Evolutionary conservation across 1,140 invertebrate genomes (phyloP), one percentile per base, ranked within the genome.

Genomic region (Drosophila ambigua): DNA sequence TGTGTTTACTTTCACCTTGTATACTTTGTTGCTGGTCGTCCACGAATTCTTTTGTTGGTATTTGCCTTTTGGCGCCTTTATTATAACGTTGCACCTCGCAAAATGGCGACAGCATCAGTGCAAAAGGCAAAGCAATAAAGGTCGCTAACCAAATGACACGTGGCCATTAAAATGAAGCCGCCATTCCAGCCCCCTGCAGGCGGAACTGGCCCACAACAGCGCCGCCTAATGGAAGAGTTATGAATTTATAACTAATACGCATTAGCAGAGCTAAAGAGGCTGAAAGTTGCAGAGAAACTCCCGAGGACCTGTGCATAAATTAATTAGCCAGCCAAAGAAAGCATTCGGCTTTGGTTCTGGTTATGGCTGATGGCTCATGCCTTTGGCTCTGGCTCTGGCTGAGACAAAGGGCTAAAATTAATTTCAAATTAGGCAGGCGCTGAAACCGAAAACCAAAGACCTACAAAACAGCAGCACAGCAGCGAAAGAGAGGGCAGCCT

Each of bases 41-140:
- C 52, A 54, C 72, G 44, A 62, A 57, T 39, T 41, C 65, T 65
- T 68, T 77, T 82, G 83, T 88, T 79, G 69, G 68, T 83, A 68
- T 84, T 84, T 84, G 83, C 77, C 81, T 88, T 82, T 88, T 87
- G 83, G 82, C 82, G 83, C 83, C 72, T 71, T 76, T 72, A 87
- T 87, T 88, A 88, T 82, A 63, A 72, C 77, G 72, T 77, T 82
- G 82, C 82, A 79, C 61, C 77, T 68, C 76, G 49, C 75, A 66
- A 43, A 73, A 35, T 45, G 49, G 35, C 9, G 71, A 8, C 44
- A 45, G 35, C n/a, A 35, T 68, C 48, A 51, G 31, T 41, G 15
- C 45, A 23, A 39, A 16, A 59, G 20, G 50, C 41, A 51, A 60
- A 16, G 39, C 50, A 48, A 54, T 44, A 41, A 26, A 59, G 74